Evolutionary conservation across 2,888 invertebrate species (phyloP), one percentile per base, ranked within the genome.

Genomic region (Copidosoma aretas): DNA sequence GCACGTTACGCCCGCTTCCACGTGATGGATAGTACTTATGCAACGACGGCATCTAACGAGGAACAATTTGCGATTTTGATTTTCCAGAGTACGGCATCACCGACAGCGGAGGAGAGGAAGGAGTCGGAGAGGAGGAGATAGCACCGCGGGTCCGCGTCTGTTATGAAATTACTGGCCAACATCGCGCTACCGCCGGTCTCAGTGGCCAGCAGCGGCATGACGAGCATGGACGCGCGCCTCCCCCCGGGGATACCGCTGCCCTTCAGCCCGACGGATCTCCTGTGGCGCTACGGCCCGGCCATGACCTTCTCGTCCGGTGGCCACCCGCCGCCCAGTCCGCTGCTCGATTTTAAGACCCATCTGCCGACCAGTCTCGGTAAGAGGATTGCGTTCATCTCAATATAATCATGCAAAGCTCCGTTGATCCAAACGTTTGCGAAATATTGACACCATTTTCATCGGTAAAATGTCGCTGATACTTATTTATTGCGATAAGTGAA

Each of bases 261-360:
- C 75, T 92, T 94, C 84, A 92, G 91, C 86, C 89, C 91, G 32
- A 89, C 91, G 77, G 95, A 95, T 82, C 86, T 95, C 67, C 85
- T 95, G 65, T 95, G 95, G 95, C 90, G 95, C 81, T 95, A 95
- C 83, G 81, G 81, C 5, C 93, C 93, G 60, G 87, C 91, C 71
- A 90, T 91, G 70, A 92, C 91, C 82, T 91, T 92, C 70, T 89
- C 88, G 58, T 89, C 88, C 70, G 87, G 86, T 22, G 88, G 88
- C 25, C 86, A 86, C 74, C 86, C 86, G 54, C 90, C 90, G 32
- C 86, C 87, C 22, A 90, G 89, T 73, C 93, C 93, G 14, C 86
- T 93, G 72, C 88, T 92, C 70, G 95, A 95, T 80, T 90, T 94
- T 79, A 95, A 94, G 85, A 93, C 93, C 63, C 94, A 95, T 82